phyloP scores from a whole-genome alignment of 92 coral and sea anemone species.

The Zoanthus gigantus region DNA sequence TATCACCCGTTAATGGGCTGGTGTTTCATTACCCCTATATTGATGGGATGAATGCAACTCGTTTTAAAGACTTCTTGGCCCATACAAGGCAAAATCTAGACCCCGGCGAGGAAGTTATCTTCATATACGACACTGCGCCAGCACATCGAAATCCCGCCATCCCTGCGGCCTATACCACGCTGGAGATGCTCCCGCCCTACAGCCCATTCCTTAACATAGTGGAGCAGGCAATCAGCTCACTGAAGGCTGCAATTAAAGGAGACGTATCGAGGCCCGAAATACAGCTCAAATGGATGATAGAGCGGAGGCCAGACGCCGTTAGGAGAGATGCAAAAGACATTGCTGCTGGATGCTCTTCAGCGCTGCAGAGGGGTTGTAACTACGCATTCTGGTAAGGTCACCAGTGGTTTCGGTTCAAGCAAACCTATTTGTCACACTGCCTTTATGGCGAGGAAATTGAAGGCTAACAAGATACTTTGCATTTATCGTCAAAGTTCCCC shows the following conservation, averaged over 20 bases:
- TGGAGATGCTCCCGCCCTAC: too few species aligned
- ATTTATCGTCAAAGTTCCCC: slow-evolving; percentile 15
- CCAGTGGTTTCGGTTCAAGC: slow-evolving; percentile 17
- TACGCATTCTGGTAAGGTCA: slow-evolving; percentile 7
- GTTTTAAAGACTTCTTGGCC: slow-evolving; percentile 53
- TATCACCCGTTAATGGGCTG: slow-evolving; percentile 57
- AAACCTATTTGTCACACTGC: background rate
- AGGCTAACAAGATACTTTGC: slow-evolving; percentile 9
- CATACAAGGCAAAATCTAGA: slow-evolving; percentile 58
- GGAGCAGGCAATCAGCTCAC: too few species aligned
- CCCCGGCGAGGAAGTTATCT: slow-evolving; percentile 52
- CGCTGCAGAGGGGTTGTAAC: slow-evolving; percentile 38
- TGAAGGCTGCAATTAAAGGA: too few species aligned
- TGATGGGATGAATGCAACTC: slow-evolving; percentile 60
- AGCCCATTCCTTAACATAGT: too few species aligned
- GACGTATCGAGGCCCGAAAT: too few species aligned
- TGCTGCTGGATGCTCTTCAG: slow-evolving; percentile 34
- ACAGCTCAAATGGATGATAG: background rate
- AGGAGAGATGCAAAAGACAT: slow-evolving; percentile 36
- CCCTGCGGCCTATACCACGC: too few species aligned
- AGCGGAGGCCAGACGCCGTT: slow-evolving; percentile 49
- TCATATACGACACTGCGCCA: slow-evolving; percentile 56
- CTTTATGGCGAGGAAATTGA: slow-evolving; percentile 15
- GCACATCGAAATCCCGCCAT: slow-evolving; percentile 14
- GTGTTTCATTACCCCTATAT: slow-evolving; percentile 51